Evolutionary conservation across 1,140 invertebrate species (phyloP), one percentile per base, ranked within the genome.

Genomic region (Luehdorfia chinensis): DNA sequence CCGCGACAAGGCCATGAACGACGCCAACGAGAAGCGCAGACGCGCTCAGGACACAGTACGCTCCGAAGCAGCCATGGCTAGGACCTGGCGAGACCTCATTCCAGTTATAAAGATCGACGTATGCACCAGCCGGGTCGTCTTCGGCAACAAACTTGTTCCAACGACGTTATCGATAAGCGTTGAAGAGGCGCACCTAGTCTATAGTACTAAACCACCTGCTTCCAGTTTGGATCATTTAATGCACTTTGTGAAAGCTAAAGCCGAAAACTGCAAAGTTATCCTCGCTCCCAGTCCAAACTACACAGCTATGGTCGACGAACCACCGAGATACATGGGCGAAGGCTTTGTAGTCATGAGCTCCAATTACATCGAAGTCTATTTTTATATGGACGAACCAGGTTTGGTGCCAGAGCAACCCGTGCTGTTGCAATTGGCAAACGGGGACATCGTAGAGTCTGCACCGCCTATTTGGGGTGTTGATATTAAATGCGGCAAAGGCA

Each of bases 271-370:
- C 58, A 95, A 96, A 87, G 94, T 98, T 0, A 95, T 98, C 86
- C 89, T 98, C 51, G 96, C 96, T 16, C 96, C 95, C 8, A 97
- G 96, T 88, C 94, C 94, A 7, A 97, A 97, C 71, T 98, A 98
- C 76, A 96, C 93, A 1, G 96, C 96, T 1, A 92, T 97, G 87
- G 91, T 94, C 1, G 97, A 99, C 87, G 97, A 99, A 68, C 97
- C 98, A 2, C 98, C 98, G 1, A 81, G 98, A 21, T 98, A 95
- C 59, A 99, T 99, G 97, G 97, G 97, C 11, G 96, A 99, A 88
- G 98, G 97, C 2, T 99, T 99, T 87, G 97, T 98, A 4, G 91
- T 99, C 4, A 91, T 99, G 84, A 97, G 97, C 73, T 97, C 96
- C 2, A 98, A 98, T 77, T 93, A 95, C 68, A 94, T 98, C 53